Base-by-base conservation (phyloP, 1,140 invertebrate genomes). In the Drosophila ironensis region DNA sequence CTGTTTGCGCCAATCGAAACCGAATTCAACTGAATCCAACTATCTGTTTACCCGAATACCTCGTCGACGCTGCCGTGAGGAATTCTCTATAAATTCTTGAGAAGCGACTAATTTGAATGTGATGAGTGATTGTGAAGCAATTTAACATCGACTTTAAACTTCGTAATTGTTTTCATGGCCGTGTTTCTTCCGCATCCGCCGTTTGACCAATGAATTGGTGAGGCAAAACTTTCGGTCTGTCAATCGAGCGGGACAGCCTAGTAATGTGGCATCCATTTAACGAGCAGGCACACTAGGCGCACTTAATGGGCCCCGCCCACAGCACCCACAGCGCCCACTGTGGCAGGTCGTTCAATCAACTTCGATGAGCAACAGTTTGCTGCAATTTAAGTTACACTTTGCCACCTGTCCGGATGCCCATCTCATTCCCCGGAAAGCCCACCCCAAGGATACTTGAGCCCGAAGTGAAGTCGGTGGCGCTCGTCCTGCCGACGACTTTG, bases 371-470 rank as follows among this genome's bases (percentile, higher is more conserved):
- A 84, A 84, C 78, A 84, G 78, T 84, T 84, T 66, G 78, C 72
- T 59, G 78, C 80, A 86, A 84, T 84, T 86, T 78, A 84, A 84
- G 78, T 78, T 84, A 78, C 64, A 61, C 42, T 70, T 80, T 53
- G 50, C 61, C 80, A 86, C 80, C 78, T 78, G 80, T 14, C 63
- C 48, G 48, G 4, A 37, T 17, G 33, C 16, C 22, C 3, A 35
- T n/a, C 17, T 12, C 27, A 11, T 6, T n/a, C 41, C n/a, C 28
- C 30, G 22, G 7, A 33, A 33, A 44, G 8, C 16, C 40, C 16
- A 27, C 46, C 38, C 46, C 30, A 35, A 14, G 24, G 20, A 37
- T 20, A 41, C 35, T 12, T 4, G 19, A 14, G 11, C 6, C 19
- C 17, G 22, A n/a, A 57, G 24, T 48, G 17, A 27, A 40, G 8